Conservation (phyloP, 2,888 invertebrate species). For the Acleris laterana region DNA sequence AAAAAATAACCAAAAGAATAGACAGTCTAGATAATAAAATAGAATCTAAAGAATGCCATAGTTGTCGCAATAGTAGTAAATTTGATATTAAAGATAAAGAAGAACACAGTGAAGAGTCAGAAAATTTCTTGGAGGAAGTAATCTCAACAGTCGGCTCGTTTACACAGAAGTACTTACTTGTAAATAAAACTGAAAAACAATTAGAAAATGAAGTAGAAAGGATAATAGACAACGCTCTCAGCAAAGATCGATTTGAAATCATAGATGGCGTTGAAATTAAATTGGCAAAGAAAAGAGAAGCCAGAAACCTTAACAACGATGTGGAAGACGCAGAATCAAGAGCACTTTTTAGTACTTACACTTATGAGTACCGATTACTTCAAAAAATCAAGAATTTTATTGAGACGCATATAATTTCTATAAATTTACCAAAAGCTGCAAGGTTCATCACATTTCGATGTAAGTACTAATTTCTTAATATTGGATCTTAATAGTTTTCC, state of each 20-base stretch:
- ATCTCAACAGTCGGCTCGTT: slow-evolving; percentile 60
- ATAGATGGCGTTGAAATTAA: slow-evolving; percentile 85
- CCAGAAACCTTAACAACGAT: slow-evolving; percentile 36
- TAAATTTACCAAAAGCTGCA: slow-evolving; percentile 88
- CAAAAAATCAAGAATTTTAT: slow-evolving; percentile 85
- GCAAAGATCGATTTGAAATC: slow-evolving; percentile 81
- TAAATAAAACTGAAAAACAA: slow-evolving; percentile 66
- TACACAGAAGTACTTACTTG: slow-evolving; percentile 61
- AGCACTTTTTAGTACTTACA: slow-evolving; percentile 70
- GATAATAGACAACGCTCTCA: slow-evolving; percentile 84
- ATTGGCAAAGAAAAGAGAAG: slow-evolving; percentile 48
- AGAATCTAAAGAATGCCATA: slow-evolving; percentile 77
- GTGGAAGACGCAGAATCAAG: slow-evolving; percentile 53
- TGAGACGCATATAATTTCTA: slow-evolving; percentile 85
- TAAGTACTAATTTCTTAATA: slow-evolving; percentile 63
- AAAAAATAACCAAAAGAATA: slow-evolving; percentile 65
- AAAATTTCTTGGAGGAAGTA: slow-evolving; percentile 57
- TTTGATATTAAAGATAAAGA: slow-evolving; percentile 46
- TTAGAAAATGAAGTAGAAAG: slow-evolving; percentile 81
- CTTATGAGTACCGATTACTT: slow-evolving; percentile 81
- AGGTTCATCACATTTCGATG: slow-evolving; percentile 86
- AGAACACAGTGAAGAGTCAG: slow-evolving; percentile 40
- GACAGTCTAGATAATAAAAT: slow-evolving; percentile 66
- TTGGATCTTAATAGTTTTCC: not conserved
- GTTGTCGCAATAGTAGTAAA: slow-evolving; percentile 66